Conservation (phyloP, 2,888 invertebrate species). For the Petrophora chlorosata region DNA sequence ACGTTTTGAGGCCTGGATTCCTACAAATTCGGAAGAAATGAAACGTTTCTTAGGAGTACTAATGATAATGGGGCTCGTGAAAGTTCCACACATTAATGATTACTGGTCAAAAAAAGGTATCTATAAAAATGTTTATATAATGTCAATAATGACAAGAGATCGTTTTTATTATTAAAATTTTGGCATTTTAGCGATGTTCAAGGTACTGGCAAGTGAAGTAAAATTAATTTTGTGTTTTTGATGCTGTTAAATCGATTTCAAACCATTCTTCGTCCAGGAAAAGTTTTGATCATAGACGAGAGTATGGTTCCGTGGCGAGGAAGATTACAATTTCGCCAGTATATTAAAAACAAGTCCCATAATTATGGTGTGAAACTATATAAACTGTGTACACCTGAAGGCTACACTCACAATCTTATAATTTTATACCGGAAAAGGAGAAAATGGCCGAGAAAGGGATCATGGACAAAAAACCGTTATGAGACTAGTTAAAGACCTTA, state of each 20-base stretch:
- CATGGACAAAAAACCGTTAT: constrained; percentile 24
- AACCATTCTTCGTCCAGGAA: constrained; percentile 3
- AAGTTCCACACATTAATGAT: constrained; percentile 11
- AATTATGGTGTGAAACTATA: constrained; percentile 51
- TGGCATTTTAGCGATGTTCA: constrained; percentile 20
- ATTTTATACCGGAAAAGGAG: constrained; percentile 30
- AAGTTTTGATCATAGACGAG: constrained; percentile 6
- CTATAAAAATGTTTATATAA: too few relatives aligned
- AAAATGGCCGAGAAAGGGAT: constrained; percentile 17
- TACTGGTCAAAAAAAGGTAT: constrained; percentile 27
- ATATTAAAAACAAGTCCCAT: constrained; percentile 29
- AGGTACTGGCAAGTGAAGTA: too few relatives aligned
- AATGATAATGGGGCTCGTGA: background rate
- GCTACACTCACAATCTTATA: constrained; percentile 23
- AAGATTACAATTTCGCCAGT: constrained; percentile 22
- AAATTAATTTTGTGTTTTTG: background rate
- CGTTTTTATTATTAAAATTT: constrained; percentile 12
- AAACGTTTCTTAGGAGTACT: too few relatives aligned
- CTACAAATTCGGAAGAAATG: too few relatives aligned
- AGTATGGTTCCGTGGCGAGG: constrained; percentile 24
- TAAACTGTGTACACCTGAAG: constrained; percentile 30
- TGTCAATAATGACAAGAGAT: constrained; percentile 24
- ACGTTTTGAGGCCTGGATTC: too few relatives aligned
- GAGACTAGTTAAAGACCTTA: constrained; percentile 25
- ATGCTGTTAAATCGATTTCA: constrained; percentile 5